Base-by-base conservation (phyloP, 2,888 invertebrate species). In the Polietes domitor region DNA sequence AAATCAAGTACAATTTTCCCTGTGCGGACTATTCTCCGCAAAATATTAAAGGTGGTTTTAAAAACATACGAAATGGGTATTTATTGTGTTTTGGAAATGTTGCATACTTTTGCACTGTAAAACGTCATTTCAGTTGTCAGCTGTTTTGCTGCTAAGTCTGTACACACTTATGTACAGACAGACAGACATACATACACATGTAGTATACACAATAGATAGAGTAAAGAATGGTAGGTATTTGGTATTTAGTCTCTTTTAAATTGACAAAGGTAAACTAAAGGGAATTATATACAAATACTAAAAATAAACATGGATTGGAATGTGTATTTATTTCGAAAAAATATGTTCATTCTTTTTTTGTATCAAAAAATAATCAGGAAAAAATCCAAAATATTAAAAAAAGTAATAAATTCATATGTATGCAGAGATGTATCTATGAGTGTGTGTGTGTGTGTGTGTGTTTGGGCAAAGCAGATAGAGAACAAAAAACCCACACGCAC, bases 351-450 rank as follows among this genome's bases (percentile, higher is more conserved):
- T 37, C 10, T 37, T 47, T 4, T n/a, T 47, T 47, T 68, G 10
- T 10, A 70, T 70, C 47, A 28, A 28, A 43, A 41, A 65, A 65
- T 15, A 50, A 50, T 21, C 32, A 71, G 28, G 28, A 28, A 28
- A 26, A 70, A 37, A 63, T 71, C 61, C 24, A 68, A 77, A 73
- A 73, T 10, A 47, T 37, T 32, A 21, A 55, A 0, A 70, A 61
- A 68, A 53, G 53, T 10, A 65, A 41, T 37, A 37, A 65, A 32
- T 63, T 32, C 5, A 1, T 65, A 2, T 4, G 32, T n/a, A n/a
- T n/a, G n/a, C n/a, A n/a, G n/a, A n/a, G n/a, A n/a, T n/a, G n/a
- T 32, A 32, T 32, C 4, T 32, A 32, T 9, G 32, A n/a, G 47
- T 26, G 15, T 26, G 28, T 61, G 28, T 63, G 17, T 19, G 21